Conservation (phyloP, 2,113 vertebrate species). For the Saccopteryx leptura region DNA sequence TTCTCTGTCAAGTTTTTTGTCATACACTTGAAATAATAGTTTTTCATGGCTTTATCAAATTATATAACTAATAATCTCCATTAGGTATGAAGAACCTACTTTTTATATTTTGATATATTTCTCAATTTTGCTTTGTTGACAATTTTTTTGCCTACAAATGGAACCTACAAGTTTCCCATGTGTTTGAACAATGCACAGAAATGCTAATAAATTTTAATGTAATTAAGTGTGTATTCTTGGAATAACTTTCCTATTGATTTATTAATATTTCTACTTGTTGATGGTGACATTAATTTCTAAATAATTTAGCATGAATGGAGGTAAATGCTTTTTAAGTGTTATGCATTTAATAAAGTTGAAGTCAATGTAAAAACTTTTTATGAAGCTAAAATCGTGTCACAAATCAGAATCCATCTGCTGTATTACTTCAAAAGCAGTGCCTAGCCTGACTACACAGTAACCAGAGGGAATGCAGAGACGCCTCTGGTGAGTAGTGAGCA, state of each 20-base stretch:
- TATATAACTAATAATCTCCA: not conserved
- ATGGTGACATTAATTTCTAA: not conserved
- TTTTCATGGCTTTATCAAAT: not conserved
- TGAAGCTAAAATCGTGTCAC: not conserved
- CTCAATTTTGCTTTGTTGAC: not conserved
- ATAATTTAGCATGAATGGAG: not conserved
- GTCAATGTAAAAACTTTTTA: not conserved
- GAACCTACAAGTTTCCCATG: not conserved
- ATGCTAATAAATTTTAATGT: not conserved
- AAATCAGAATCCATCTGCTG: not conserved
- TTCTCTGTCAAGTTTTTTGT: not conserved
- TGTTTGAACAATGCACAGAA: constrained; percentile 2
- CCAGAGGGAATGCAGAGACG: not conserved
- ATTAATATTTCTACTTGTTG: not conserved
- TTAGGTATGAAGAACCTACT: not conserved
- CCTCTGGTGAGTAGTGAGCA: not conserved
- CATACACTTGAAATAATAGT: constrained; percentile 27
- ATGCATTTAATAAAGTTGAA: not conserved
- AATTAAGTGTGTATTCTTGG: not conserved
- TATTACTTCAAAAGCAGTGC: not conserved
- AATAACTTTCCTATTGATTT: not conserved
- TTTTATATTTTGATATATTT: not conserved
- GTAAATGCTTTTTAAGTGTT: not conserved
- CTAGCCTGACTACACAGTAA: too few relatives aligned
- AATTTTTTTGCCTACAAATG: constrained; percentile 5